A percentile compares a stretch with the other conserved stretches of the same genome.
phyloP scores from a whole-genome alignment of 2,797 vertebrate species.

The Chelidonichthys spinosus region DNA sequence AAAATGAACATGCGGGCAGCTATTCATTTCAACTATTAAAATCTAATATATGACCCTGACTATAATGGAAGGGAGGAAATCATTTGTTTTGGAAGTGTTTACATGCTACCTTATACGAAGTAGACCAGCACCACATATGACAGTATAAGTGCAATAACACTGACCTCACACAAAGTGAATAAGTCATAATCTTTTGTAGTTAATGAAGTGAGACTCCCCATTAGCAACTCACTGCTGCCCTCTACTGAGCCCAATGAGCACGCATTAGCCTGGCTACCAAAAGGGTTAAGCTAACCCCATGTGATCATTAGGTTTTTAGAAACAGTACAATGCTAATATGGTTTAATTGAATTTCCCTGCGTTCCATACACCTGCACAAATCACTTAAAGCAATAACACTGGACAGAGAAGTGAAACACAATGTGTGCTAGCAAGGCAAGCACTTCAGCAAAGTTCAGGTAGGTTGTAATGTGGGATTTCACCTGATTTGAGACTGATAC shows the following conservation, averaged over 20 bases:
- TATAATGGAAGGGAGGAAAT: constrained; percentile 33
- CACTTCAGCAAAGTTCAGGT: constrained; percentile 60
- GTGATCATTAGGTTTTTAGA: neutral
- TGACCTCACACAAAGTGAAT: constrained; percentile 15
- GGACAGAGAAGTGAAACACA: constrained; percentile 16
- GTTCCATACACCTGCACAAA: neutral
- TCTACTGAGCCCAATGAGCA: constrained; percentile 56
- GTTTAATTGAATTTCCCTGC: neutral
- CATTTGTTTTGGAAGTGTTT: neutral
- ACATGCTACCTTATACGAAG: neutral
- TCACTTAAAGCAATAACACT: constrained; percentile 7
- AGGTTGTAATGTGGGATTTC: constrained; percentile 54
- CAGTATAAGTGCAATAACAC: neutral
- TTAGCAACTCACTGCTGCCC: constrained; percentile 63
- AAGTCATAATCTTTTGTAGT: constrained; percentile 9
- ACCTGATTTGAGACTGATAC: constrained; percentile 70
- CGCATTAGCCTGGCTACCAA: neutral
- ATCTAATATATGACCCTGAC: constrained; percentile 34
- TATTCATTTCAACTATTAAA: constrained; percentile 41
- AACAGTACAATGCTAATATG: neutral
- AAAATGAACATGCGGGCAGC: constrained; percentile 25
- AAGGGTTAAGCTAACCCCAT: neutral
- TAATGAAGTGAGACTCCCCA: constrained; percentile 25
- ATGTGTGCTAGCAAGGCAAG: constrained; percentile 7
- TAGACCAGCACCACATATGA: neutral